These are phyloP conservation scores for Phylloscopus trochilus DNA, from an alignment of 2,113 vertebrate genomes.

Conservation along the genomic window DNA sequence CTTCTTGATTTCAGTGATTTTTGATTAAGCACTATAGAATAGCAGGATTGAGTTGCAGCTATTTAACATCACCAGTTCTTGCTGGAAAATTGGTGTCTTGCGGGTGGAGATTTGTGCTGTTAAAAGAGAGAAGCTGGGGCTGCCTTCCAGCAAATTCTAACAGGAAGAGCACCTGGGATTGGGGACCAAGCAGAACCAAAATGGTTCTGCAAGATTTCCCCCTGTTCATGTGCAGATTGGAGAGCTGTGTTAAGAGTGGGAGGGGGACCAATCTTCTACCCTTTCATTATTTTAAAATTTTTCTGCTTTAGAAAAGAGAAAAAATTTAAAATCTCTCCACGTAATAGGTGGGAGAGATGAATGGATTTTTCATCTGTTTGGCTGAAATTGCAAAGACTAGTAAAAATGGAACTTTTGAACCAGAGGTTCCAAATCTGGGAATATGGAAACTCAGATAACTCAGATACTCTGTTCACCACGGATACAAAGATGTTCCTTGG, in stretches of 20 bases:
- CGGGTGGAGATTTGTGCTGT: background rate
- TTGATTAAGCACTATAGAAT: background rate
- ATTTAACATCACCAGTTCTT: background rate
- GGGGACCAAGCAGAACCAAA: background rate
- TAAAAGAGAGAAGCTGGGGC: background rate
- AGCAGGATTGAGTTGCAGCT: background rate
- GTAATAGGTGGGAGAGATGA: background rate
- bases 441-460: background rate
- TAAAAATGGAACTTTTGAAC: background rate
- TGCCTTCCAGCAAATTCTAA: background rate
- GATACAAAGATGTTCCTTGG: background rate
- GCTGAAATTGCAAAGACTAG: background rate
- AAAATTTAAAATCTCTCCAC: background rate
- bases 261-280: background rate
- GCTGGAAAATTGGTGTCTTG: background rate
- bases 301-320: background rate
- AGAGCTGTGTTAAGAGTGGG: background rate
- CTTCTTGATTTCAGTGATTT: background rate
- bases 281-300: background rate
- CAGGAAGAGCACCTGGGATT: accelerated
- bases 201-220: background rate
- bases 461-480: background rate
- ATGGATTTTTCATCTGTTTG: background rate
- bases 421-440: background rate
- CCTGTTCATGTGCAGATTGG: background rate